Conservation (phyloP, 1,140 invertebrate genomes). For the Drosophila eugracilis region DNA sequence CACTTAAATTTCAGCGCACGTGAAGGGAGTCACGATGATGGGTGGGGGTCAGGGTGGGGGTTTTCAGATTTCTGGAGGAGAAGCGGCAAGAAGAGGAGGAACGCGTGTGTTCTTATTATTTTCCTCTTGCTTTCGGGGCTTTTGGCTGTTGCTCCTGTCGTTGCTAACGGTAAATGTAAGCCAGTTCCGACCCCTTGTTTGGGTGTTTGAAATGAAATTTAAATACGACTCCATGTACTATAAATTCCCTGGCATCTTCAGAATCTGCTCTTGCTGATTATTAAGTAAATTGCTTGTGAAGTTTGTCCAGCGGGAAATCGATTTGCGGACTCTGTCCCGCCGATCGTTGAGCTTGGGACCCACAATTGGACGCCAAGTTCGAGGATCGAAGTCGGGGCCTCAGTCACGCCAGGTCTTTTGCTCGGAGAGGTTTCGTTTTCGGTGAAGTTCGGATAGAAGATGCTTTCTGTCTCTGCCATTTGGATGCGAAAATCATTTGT, state of each 20-base stretch:
- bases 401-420: neutral
- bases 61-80: neutral
- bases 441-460: neutral
- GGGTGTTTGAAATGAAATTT: constrained; percentile 57
- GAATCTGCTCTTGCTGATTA: neutral
- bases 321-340: constrained; percentile 10
- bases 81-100: neutral
- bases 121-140: constrained; percentile 35
- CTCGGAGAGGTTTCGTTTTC: neutral
- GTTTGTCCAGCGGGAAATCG: constrained; percentile 31
- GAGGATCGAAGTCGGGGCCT: neutral
- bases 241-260: constrained; percentile 17
- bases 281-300: constrained; percentile 52
- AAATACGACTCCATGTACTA: constrained; percentile 48
- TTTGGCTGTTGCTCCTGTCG: constrained; percentile 17
- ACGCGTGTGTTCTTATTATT: constrained; percentile 55
- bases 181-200: constrained; percentile 23
- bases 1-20: constrained; percentile 81
- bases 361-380: neutral
- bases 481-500: neutral
- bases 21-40: constrained; percentile 39
- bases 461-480: neutral
- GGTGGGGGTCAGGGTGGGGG: neutral
- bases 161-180: constrained; percentile 66
- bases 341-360: constrained; percentile 3